Conservation (phyloP, 1,140 invertebrate genomes). For the Hyposmocoma kahamanoa region DNA sequence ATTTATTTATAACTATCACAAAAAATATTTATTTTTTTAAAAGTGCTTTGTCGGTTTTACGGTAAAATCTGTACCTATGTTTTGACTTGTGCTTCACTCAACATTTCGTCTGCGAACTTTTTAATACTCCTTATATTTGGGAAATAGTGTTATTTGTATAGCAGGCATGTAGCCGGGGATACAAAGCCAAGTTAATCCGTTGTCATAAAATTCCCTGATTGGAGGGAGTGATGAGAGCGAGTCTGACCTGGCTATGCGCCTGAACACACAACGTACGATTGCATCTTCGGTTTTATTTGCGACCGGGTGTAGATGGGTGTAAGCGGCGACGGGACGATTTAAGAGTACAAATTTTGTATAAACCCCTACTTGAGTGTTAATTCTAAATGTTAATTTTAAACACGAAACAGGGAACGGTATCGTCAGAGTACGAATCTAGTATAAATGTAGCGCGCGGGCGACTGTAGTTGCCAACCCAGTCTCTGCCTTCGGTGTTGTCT, state of each 20-base stretch:
- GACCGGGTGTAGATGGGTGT: constrained; percentile 32
- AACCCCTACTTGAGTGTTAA: constrained; percentile 69
- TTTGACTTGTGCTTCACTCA: constrained; percentile 20
- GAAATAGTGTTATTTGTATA: too few relatives aligned
- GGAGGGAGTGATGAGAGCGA: too few relatives aligned
- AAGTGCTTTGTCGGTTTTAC: constrained; percentile 28
- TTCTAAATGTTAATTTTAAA: constrained; percentile 62
- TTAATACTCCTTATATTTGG: background rate
- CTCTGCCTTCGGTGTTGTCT: constrained; percentile 66
- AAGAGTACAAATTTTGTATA: constrained; percentile 76
- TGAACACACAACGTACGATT: too few relatives aligned
- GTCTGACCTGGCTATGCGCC: too few relatives aligned
- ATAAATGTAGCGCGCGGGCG: constrained; percentile 38
- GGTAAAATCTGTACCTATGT: constrained; percentile 39
- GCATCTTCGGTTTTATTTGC: too few relatives aligned
- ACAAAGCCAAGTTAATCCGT: too few relatives aligned
- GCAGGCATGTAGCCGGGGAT: too few relatives aligned
- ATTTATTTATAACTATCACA: constrained; percentile 53
- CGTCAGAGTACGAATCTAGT: constrained; percentile 37
- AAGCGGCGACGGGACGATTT: constrained; percentile 60
- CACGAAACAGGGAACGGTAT: constrained; percentile 60
- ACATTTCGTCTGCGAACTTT: constrained; percentile 1
- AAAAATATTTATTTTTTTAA: constrained; percentile 43
- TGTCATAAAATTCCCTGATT: too few relatives aligned
- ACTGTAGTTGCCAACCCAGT: constrained; percentile 34